A percentile compares a stretch with the other conserved stretches of the same genome.
Evolutionary conservation across 1,140 invertebrate species (phyloP).

Genomic region (Trichomalopsis sarcophagae): DNA sequence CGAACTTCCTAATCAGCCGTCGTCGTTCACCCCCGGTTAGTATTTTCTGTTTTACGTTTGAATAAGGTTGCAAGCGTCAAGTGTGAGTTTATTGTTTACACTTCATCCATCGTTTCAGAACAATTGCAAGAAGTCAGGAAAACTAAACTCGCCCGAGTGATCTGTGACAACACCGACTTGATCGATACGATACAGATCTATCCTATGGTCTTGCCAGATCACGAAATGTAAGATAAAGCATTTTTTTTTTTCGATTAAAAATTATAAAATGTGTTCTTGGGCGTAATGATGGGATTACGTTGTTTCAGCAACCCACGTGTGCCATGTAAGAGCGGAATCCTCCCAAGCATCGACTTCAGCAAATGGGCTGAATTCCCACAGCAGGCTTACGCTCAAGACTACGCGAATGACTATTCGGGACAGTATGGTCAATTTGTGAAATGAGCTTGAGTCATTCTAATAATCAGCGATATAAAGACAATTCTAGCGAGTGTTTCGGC

Average conservation of each 20-base stretch:
- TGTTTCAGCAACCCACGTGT: constrained; percentile 89
- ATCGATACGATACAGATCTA: constrained; percentile 95
- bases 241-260: background rate
- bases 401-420: constrained; percentile 6
- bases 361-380: constrained; percentile 88
- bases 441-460: constrained; percentile 12
- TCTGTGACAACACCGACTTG: constrained; percentile 96
- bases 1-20: constrained; percentile 93
- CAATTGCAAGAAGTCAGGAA: constrained; percentile 95
- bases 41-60: background rate
- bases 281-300: constrained; percentile 51
- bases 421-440: constrained; percentile 46
- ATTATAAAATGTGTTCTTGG: background rate
- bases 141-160: constrained; percentile 87
- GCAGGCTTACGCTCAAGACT: constrained; percentile 17
- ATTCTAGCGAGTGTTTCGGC: background rate
- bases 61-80: background rate
- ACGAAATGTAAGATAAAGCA: constrained; percentile 84
- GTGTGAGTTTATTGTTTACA: constrained; percentile 25
- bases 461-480: constrained; percentile 1
- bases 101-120: constrained; percentile 74
- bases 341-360: constrained; percentile 89
- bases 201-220: constrained; percentile 93
- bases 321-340: constrained; percentile 89
- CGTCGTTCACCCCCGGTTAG: constrained; percentile 87